Conservation (phyloP, 92 coral and sea anemone species). For the Umimayanthus kanabou region DNA sequence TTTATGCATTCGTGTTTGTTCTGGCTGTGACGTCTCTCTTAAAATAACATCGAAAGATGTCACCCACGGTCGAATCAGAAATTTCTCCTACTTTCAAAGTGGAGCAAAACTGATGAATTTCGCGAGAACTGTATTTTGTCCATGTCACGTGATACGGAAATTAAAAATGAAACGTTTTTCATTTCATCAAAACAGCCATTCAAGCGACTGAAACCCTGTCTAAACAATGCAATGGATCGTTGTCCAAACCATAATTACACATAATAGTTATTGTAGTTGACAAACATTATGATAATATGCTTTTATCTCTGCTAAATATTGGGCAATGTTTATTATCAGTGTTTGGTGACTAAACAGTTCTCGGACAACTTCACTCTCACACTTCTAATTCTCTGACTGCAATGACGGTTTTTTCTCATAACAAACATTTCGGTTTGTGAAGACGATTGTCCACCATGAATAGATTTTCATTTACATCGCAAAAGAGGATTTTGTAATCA, state of each 20-base stretch:
- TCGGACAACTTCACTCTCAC: not conserved
- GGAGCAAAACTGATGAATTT: not conserved
- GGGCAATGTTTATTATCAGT: not conserved
- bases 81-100: not conserved
- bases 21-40: not conserved
- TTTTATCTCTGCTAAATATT: slow-evolving; percentile 26
- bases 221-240: slow-evolving; percentile 6
- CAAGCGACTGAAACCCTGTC: slow-evolving; percentile 6
- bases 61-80: not conserved
- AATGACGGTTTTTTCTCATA: too few species aligned
- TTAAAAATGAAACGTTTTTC: not conserved
- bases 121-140: not conserved
- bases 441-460: too few species aligned
- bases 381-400: too few species aligned
- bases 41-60: slow-evolving; percentile 7
- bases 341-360: not conserved
- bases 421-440: too few species aligned
- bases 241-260: slow-evolving; percentile 17
- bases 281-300: slow-evolving; percentile 28
- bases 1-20: slow-evolving; percentile 9
- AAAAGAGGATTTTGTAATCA: too few species aligned
- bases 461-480: too few species aligned
- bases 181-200: slow-evolving; percentile 9
- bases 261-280: slow-evolving; percentile 24
- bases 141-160: not conserved